Evolutionary conservation across 2,113 vertebrate species (phyloP), one percentile per base, ranked within the genome.

Genomic region (Odontophorus gujanensis): DNA sequence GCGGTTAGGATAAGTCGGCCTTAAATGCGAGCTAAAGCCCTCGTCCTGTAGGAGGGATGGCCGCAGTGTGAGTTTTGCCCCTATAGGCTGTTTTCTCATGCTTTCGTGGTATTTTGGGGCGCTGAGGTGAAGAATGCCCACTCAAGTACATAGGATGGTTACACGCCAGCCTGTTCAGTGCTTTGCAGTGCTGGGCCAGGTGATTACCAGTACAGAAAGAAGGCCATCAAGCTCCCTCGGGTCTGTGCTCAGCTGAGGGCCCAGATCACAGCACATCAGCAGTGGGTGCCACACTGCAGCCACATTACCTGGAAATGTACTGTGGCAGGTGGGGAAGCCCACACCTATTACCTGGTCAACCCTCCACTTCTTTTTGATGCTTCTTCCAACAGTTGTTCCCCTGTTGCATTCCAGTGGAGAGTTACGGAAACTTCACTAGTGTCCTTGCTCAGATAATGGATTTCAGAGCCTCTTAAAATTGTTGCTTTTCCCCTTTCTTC

Each of bases 111-210:
- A 1, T 19, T 73, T 66, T 16, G 30, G 40, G 34, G 55, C 48
- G 21, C 1, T 0, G 61, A 34, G 14, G 4, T 40, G 8, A 22
- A 20, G 11, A 22, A 15, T 0, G 0, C 28, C 59, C 11, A 2
- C 19, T 32, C 24, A 4, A 13, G 34, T 9, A 18, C 22, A 15
- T 20, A 40, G 15, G 6, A 12, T 3, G 57, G 30, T 6, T 24
- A 9, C 2, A 2, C 1, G 0, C 69, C 62, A 2, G 48, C 2
- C 24, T 45, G 1, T 16, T 34, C 48, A 34, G 1, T 2, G 0
- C 14, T 10, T 38, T 57, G 53, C 9, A 3, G 53, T 57, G 30
- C 53, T 5, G 30, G 30, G 53, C 53, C 13, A 11, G 11, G 17
- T 19, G 10, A 32, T 19, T 30, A 4, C 55, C 10, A 30, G 19